Evolutionary conservation across 2,797 vertebrate species (phyloP).

Genomic region (Lepus oiostolus): DNA sequence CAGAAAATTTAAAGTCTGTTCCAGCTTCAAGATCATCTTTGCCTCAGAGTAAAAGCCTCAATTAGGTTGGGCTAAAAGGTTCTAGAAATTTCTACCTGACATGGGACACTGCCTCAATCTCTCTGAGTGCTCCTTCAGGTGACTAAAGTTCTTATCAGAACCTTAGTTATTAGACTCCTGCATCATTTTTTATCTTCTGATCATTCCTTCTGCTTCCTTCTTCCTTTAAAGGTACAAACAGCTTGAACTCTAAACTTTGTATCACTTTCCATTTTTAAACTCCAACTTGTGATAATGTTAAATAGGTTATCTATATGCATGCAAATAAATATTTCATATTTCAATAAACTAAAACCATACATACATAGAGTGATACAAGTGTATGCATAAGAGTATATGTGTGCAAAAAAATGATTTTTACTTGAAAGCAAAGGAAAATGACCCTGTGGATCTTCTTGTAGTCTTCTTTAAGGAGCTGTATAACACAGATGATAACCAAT

Average conservation of each 20-base stretch:
- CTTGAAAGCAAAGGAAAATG: background rate
- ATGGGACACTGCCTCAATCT: background rate
- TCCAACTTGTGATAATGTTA: background rate
- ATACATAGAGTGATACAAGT: background rate
- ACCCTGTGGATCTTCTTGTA: background rate
- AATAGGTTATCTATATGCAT: background rate
- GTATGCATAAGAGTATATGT: background rate
- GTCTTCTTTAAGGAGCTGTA: background rate
- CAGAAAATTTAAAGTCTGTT: background rate
- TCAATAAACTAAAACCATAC: background rate
- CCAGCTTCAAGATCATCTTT: background rate
- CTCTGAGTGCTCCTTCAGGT: background rate
- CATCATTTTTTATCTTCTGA: background rate
- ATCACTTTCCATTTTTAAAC: background rate
- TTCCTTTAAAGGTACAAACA: background rate
- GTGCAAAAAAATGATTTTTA: background rate
- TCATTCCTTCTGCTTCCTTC: background rate
- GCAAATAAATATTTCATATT: background rate
- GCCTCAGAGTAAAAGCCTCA: fast-evolving
- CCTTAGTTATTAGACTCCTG: background rate
- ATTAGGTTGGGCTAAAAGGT: fast-evolving
- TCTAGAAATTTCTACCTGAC: background rate
- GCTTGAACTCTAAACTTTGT: background rate
- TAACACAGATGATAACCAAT: background rate
- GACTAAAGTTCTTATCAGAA: background rate